Evolutionary conservation across 1,140 invertebrate species (phyloP).

Genomic region (Zaprionus camerounensis): DNA sequence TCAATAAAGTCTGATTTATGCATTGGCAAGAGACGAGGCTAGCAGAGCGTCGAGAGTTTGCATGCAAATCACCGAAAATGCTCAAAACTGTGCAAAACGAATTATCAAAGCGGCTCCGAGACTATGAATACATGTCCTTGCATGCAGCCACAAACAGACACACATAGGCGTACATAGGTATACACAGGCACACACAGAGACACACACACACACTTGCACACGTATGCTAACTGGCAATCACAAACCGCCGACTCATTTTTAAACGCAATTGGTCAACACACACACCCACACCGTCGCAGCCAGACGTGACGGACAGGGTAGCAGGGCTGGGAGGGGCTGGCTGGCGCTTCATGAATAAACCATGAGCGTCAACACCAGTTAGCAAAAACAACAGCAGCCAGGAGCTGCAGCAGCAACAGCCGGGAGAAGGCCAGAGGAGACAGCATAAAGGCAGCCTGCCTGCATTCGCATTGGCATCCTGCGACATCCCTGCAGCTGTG

Average conservation of each 20-base stretch:
- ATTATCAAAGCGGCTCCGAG: conserved; percentile 51
- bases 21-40: conserved; percentile 9
- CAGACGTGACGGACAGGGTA: conserved; percentile 11
- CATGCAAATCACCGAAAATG: conserved; percentile 51
- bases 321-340: neutral
- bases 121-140: conserved; percentile 41
- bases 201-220: neutral
- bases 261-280: conserved; percentile 59
- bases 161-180: neutral
- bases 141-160: neutral
- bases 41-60: conserved; percentile 3
- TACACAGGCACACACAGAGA: neutral
- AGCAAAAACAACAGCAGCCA: conserved; percentile 56
- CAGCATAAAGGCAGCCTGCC: conserved; percentile 5
- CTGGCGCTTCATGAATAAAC: conserved; percentile 61
- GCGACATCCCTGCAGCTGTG: conserved; percentile 5
- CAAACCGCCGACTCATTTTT: conserved; percentile 62
- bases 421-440: conserved; percentile 12
- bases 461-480: conserved; percentile 26
- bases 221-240: conserved; percentile 57
- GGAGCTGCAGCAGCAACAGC: conserved; percentile 1
- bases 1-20: conserved; percentile 27
- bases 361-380: conserved; percentile 64
- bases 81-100: conserved; percentile 52
- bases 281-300: conserved; percentile 8